A percentile compares a stretch with the other conserved stretches of the same genome.
These are phyloP conservation scores for Drosophila kurseongensis DNA, from an alignment of 1,140 invertebrate species.

Conservation along the genomic window DNA sequence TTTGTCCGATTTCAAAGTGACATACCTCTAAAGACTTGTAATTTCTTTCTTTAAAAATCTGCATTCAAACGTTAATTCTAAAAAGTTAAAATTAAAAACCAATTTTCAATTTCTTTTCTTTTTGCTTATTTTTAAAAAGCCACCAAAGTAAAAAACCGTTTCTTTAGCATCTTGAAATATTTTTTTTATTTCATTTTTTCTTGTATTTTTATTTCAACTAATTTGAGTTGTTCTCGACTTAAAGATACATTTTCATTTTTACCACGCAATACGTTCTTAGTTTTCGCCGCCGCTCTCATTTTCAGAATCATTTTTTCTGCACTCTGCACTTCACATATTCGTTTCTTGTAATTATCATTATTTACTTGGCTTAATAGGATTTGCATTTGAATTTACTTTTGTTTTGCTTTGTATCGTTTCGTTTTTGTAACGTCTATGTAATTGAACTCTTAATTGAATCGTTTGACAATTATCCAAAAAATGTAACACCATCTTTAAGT, in stretches of 20 bases:
- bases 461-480: conserved; percentile 67
- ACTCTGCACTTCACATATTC: conserved; percentile 28
- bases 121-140: neutral
- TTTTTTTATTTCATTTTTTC: conserved; percentile 53
- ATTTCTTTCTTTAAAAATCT: no score
- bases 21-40: no score
- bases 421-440: conserved; percentile 46
- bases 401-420: conserved; percentile 22
- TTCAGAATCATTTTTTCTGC: conserved; percentile 16
- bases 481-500: conserved; percentile 23
- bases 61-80: no score
- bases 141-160: neutral
- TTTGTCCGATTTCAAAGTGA: no score
- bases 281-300: conserved; percentile 2
- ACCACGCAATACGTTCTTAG: conserved; percentile 51
- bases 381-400: conserved; percentile 48
- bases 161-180: conserved; percentile 32
- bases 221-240: conserved; percentile 68
- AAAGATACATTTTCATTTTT: conserved; percentile 36
- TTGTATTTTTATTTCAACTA: conserved; percentile 72
- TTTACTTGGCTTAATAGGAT: conserved; percentile 82
- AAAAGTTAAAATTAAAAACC: no score
- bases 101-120: no score
- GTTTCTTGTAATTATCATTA: conserved; percentile 54
- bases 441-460: conserved; percentile 80